Evolutionary conservation across 1,140 invertebrate genomes (phyloP), one percentile per base, ranked within the genome.

Genomic region (Neotoxoptera formosana): DNA sequence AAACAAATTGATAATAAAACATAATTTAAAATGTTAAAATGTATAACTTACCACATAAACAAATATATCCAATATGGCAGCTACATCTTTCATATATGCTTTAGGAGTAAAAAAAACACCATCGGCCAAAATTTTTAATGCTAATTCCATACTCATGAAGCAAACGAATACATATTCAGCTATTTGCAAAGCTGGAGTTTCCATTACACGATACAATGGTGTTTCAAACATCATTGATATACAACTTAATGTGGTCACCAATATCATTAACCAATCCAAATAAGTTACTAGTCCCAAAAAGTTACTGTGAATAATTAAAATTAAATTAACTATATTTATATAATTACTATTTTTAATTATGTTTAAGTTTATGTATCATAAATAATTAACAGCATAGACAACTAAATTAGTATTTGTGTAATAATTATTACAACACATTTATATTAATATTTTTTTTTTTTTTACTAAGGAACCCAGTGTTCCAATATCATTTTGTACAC

Each of bases 171-270:
- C 97, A 95, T 99, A 99, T 96, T 99, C 99, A 1, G 99, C 98
- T 91, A 99, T 97, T 97, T 99, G 97, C 41, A 99, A 95, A 25
- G 97, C 96, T 21, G 97, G 97, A 93, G 97, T 97, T 94, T 98
- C 97, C 97, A 98, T 98, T 20, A 98, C 97, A 93, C 99, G 96
- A 95, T 97, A 97, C 20, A 96, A 96, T 1, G 99, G 98, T 0
- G 98, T 99, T 96, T 99, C 99, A 95, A 99, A 99, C 97, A 99
- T 99, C 99, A 99, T 99, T 0, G 99, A 99, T 93, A 99, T 97
- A 95, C 99, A 99, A 0, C 99, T 99, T 1, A 99, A 95, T 0
- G 99, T 99, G 1, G 99, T 99, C 23, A 99, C 98, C 94, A 98
- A 97, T 94, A 99, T 99, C 99, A 99, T 99, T 0, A 99, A 97